A percentile compares a stretch with the other conserved stretches of the same genome.
Conservation (phyloP, 2,888 invertebrate genomes). For the Aproaerema taeniolella region DNA sequence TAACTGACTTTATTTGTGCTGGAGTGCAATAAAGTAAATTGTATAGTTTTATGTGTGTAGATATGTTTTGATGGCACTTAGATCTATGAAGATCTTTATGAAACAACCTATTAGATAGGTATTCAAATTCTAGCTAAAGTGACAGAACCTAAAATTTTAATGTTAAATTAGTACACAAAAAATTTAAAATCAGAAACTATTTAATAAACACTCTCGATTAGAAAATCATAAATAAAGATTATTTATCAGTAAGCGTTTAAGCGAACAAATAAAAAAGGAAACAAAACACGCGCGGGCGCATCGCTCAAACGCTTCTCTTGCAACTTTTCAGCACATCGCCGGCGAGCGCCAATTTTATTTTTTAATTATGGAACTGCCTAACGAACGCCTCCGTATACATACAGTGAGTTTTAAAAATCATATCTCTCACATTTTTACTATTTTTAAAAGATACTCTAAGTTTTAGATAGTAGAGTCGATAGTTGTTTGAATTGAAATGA, state of each 20-base stretch:
- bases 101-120: too few species aligned
- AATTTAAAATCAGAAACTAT: too few species aligned
- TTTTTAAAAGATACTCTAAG: not conserved
- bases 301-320: slow-evolving; percentile 35
- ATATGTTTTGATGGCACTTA: too few species aligned
- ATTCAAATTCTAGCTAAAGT: too few species aligned
- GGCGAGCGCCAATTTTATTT: slow-evolving; percentile 52
- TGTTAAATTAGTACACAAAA: too few species aligned
- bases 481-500: too few species aligned
- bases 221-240: slow-evolving; percentile 18
- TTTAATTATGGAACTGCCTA: slow-evolving; percentile 65
- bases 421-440: slow-evolving; percentile 15
- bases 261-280: slow-evolving; percentile 16
- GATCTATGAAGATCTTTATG: too few species aligned
- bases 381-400: slow-evolving; percentile 48
- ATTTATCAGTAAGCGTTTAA: slow-evolving; percentile 12
- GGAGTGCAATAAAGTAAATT: too few species aligned
- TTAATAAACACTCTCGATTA: slow-evolving; percentile 10
- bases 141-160: too few species aligned
- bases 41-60: too few species aligned
- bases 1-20: too few species aligned
- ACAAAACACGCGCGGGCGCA: slow-evolving; percentile 31
- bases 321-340: slow-evolving; percentile 54
- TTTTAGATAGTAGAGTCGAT: too few species aligned
- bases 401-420: slow-evolving; percentile 11